phyloP scores from a whole-genome alignment of 2,888 invertebrate genomes.

The Aphodius granarius region DNA sequence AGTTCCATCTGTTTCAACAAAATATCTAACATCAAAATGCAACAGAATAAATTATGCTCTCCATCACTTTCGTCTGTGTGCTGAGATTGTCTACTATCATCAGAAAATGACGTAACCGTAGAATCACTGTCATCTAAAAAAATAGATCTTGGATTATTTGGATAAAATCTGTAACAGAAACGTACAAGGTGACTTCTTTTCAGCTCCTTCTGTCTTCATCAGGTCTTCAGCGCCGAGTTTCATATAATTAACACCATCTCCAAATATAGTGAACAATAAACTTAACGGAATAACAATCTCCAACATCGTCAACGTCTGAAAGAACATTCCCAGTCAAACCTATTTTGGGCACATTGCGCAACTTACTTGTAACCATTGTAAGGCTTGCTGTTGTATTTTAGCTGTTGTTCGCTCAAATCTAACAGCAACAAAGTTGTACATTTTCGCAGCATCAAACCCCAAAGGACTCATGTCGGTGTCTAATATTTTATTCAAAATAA shows the following conservation, averaged over 20 bases:
- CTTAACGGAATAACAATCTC: conserved; percentile 88
- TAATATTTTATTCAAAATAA: conserved; percentile 87
- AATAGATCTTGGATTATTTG: too few relatives aligned
- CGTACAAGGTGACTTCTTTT: conserved; percentile 18
- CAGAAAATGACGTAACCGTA: conserved; percentile 68
- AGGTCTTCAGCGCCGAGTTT: conserved; percentile 57
- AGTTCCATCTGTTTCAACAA: conserved; percentile 92
- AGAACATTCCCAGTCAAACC: conserved; percentile 30
- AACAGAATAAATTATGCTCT: conserved; percentile 86
- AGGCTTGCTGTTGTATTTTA: conserved; percentile 83
- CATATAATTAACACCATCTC: conserved; percentile 80
- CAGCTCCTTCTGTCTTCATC: conserved; percentile 47
- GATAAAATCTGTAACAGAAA: not conserved
- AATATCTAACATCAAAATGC: conserved; percentile 95
- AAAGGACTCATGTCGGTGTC: conserved; percentile 95
- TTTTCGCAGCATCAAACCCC: conserved; percentile 90
- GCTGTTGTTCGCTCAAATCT: conserved; percentile 80
- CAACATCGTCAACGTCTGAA: conserved; percentile 79
- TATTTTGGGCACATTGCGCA: not conserved
- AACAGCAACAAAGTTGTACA: conserved; percentile 91
- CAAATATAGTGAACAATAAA: conserved; percentile 88
- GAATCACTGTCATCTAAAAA: conserved; percentile 64
- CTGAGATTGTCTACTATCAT: conserved; percentile 66
- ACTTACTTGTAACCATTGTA: conserved; percentile 82
- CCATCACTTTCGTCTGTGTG: conserved; percentile 69